Percentiles rank a stretch among this genome's conserved stretches.
Conservation (phyloP, 2,113 vertebrate genomes). For the Engraulis encrasicolus region DNA sequence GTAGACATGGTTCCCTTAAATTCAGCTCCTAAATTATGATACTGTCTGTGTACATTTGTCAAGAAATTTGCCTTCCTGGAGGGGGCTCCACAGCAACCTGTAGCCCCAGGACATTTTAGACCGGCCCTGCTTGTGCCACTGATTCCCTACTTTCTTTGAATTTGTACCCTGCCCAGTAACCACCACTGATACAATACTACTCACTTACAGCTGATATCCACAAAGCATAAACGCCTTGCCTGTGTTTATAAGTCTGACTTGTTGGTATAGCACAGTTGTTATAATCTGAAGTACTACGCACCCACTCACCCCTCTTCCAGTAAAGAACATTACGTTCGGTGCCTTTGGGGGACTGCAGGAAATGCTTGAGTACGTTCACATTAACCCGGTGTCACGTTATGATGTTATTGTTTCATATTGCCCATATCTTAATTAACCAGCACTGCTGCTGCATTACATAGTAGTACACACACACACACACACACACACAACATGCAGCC, state of each 20-base stretch:
- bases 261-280: conserved; percentile 47
- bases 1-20: too few species aligned
- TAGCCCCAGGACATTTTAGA: too few species aligned
- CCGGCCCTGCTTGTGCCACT: too few species aligned
- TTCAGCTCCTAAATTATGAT: too few species aligned
- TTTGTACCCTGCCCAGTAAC: too few species aligned
- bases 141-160: too few species aligned
- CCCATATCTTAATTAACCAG: conserved; percentile 50
- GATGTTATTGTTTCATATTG: conserved; percentile 41
- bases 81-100: too few species aligned
- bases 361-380: conserved; percentile 31
- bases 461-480: too few species aligned
- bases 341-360: conserved; percentile 17
- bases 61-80: too few species aligned
- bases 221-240: not conserved
- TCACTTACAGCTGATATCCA: too few species aligned
- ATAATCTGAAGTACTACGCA: conserved; percentile 50
- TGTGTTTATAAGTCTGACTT: not conserved
- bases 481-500: too few species aligned
- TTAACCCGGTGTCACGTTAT: conserved; percentile 27
- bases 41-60: too few species aligned
- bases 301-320: conserved; percentile 45
- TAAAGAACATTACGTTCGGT: conserved; percentile 36
- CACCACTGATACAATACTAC: not conserved
- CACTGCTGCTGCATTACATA: conserved; percentile 12